Base-by-base conservation (phyloP, 1,140 invertebrate genomes). In the Drosophila sucinea region DNA sequence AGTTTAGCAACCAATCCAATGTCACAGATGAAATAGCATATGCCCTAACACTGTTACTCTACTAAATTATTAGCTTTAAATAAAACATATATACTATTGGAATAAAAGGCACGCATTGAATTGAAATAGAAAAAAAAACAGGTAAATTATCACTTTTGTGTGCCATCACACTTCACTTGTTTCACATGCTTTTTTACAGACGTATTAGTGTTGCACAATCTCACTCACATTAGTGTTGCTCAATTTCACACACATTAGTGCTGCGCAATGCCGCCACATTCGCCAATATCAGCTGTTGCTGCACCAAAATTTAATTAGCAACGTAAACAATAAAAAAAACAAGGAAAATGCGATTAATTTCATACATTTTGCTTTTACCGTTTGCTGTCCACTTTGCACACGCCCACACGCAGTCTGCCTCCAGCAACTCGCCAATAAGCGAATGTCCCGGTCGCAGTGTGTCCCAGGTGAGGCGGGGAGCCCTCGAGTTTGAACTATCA, bases 401-500 rank as follows among this genome's bases (percentile, higher is more conserved):
- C n/a, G 70, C 71, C 55, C 32, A 63, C 2, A 33, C 23, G 1
- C 32, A 57, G 5, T 3, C 54, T 25, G 25, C 41, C 1, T 4
- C 30, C 27, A 35, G 8, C 4, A 56, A 56, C 32, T 32, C 55
- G 23, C 23, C 33, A 1, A 68, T 79, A n/a, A 56, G 6, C 11
- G 84, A 89, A 67, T 91, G 90, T 47, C 90, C 90, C 4, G 71
- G 78, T 8, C 67, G 67, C 17, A 77, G 73, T 60, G 90, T 91
- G 11, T 62, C 69, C 6, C 77, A 67, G 27, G 58, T 84, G 40
- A 79, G 77, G 3, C 60, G 55, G 10, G 72, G 77, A 32, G 73
- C 78, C 3, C 11, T 77, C 4, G 61, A 73, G 4, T 73, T 38
- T 17, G 90, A 91, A 27, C 35, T 91, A 1, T 84, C 85, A 3